A percentile compares a stretch with the other conserved stretches of the same genome.
Conservation (phyloP, 2,888 invertebrate genomes). For the Tetanocera ferruginea region DNA sequence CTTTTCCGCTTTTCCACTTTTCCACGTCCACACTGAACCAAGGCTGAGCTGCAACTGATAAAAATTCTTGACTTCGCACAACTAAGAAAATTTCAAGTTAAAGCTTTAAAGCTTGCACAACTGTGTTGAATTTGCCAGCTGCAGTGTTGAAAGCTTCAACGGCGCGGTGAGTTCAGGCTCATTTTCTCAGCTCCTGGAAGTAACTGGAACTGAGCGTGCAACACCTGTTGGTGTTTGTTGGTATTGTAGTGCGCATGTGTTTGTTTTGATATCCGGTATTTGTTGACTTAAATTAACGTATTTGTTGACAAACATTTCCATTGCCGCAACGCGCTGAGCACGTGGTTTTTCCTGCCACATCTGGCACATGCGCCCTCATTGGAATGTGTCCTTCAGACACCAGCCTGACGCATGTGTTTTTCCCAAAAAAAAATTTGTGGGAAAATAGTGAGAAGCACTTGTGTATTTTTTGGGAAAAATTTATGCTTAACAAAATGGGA, state of each 20-base stretch:
- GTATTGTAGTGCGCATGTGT: slow-evolving; percentile 54
- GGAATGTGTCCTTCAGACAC: too few species aligned
- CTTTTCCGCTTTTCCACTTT: slow-evolving; percentile 40
- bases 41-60: slow-evolving; percentile 53
- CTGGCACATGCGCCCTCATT: slow-evolving; percentile 10
- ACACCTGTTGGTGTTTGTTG: slow-evolving; percentile 64
- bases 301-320: slow-evolving; percentile 53
- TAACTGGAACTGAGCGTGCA: slow-evolving; percentile 27
- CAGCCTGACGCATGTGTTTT: too few species aligned
- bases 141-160: slow-evolving; percentile 6
- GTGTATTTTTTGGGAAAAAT: neutral
- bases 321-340: neutral
- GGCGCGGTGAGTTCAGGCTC: neutral
- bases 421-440: too few species aligned
- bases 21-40: slow-evolving; percentile 46
- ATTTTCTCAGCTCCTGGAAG: neutral
- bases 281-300: slow-evolving; percentile 35
- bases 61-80: slow-evolving; percentile 46
- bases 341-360: neutral
- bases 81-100: slow-evolving; percentile 37
- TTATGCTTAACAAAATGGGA: neutral
- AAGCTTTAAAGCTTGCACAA: slow-evolving; percentile 48
- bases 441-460: too few species aligned
- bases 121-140: slow-evolving; percentile 35
- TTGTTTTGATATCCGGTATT: slow-evolving; percentile 49